These are phyloP conservation scores for Otocyon megalotis DNA, from an alignment of 2,113 vertebrate genomes.

Conservation along the genomic window DNA sequence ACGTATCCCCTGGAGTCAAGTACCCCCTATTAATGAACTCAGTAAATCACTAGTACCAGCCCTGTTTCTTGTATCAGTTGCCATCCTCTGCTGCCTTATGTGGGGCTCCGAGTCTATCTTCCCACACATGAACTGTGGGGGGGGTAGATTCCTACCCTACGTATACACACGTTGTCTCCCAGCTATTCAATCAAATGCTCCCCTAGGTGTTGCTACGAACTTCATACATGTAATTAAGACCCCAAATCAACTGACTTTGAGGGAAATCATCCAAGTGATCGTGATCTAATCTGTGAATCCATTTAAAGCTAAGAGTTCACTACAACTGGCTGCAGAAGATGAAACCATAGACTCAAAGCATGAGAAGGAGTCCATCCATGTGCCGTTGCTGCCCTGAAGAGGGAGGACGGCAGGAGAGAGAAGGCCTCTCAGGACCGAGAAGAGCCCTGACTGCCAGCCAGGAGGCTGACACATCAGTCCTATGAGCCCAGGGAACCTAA, in stretches of 20 bases:
- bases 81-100: neutral
- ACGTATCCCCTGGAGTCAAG: neutral
- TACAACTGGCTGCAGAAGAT: neutral
- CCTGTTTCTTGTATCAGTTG: neutral
- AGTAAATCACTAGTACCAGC: neutral
- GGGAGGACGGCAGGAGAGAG: neutral
- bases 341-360: neutral
- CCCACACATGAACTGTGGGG: neutral
- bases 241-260: neutral
- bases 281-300: neutral
- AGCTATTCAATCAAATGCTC: slow-evolving; percentile 12
- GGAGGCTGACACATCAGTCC: neutral
- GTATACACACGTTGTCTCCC: neutral
- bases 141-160: neutral
- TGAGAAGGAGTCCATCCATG: neutral
- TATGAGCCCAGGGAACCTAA: neutral
- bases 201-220: neutral
- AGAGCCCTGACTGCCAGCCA: neutral
- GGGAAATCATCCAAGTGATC: neutral
- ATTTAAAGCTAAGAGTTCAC: neutral
- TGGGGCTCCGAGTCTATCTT: neutral
- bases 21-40: neutral
- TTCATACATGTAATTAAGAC: neutral
- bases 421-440: neutral
- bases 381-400: neutral